Evolutionary conservation across 1,140 invertebrate species (phyloP), one percentile per base, ranked within the genome.

Genomic region (Drosophila pseudoobscura): DNA sequence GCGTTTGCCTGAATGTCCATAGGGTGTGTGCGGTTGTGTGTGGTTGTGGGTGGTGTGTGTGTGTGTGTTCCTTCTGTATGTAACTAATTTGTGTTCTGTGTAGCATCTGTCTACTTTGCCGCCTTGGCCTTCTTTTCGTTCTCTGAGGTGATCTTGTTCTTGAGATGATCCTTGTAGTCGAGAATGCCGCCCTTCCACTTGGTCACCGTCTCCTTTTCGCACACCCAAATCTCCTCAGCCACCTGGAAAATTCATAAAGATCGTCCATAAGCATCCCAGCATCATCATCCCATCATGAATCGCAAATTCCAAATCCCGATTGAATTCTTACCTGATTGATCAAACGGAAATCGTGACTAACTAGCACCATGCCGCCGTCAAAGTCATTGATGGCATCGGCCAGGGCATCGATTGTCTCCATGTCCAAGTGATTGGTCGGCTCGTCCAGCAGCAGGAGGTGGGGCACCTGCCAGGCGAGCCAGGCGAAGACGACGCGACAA

Each of bases 341-440:
- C 17, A 99, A 95, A 92, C 99, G 95, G 93, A 99, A 99, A 93
- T 99, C 98, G 95, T 99, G 98, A 93, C 96, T 97, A 87, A 99
- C 98, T 6, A 99, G 93, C 20, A 99, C 97, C 95, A 99, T 96
- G 71, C 99, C 99, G 35, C 99, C 99, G 83, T 98, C 97, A 91
- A 99, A 99, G 78, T 98, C 97, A 90, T 98, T 99, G 56, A 99
- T 96, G 17, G 99, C 99, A 69, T 99, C 98, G 8, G 97, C 99
- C 7, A 99, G 93, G 0, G 98, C 97, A 92, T 99, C 99, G 70
- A 99, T 99, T 0, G 98, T 99, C 93, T 99, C 99, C 95, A 99
- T 99, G 90, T 99, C 99, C 91, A 99, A 95, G 91, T 99, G 98
- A 94, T 99, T 99, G 22, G 98, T 99, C 76, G 98, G 99, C 94